Percentiles rank a stretch among this genome's conserved stretches.
Evolutionary conservation across 2,888 invertebrate genomes (phyloP).

Genomic region (Parochlus steinenii): DNA sequence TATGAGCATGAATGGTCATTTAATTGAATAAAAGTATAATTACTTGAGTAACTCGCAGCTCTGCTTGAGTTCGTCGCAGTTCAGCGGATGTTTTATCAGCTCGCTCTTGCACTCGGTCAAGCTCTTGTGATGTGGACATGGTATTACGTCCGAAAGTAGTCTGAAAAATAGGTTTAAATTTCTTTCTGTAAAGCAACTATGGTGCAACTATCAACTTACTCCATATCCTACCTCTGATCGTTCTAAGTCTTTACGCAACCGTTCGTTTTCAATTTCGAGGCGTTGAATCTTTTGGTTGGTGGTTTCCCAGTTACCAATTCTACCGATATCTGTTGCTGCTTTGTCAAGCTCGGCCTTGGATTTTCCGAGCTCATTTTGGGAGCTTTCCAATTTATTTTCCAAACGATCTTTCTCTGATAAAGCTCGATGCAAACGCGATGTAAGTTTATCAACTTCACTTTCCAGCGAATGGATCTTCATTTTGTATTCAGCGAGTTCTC

Average conservation of each 20-base stretch:
- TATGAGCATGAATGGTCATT: not conserved
- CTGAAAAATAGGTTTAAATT: constrained; percentile 16
- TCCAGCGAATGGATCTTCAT: constrained; percentile 83
- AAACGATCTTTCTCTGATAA: constrained; percentile 81
- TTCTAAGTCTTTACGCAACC: constrained; percentile 71
- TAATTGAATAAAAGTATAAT: constrained; percentile 11
- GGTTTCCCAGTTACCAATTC: constrained; percentile 44
- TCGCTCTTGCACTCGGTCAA: constrained; percentile 66
- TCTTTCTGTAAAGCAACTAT: not conserved
- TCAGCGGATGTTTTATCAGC: constrained; percentile 76
- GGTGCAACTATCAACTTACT: not conserved
- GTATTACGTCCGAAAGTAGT: constrained; percentile 70
- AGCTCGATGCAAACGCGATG: constrained; percentile 72
- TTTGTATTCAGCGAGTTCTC: constrained; percentile 87
- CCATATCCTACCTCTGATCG: constrained; percentile 42
- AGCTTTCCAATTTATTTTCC: constrained; percentile 80
- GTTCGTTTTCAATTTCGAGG: constrained; percentile 78
- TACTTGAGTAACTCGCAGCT: constrained; percentile 74
- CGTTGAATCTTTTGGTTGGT: constrained; percentile 68
- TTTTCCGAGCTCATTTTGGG: constrained; percentile 84
- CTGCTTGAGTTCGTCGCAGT: constrained; percentile 73
- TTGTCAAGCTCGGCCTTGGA: constrained; percentile 89
- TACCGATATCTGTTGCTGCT: constrained; percentile 59
- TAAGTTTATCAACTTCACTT: constrained; percentile 79
- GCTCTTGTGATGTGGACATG: constrained; percentile 63